Conservation (phyloP, 2,113 vertebrate species). For the Rhinolophus sinicus region DNA sequence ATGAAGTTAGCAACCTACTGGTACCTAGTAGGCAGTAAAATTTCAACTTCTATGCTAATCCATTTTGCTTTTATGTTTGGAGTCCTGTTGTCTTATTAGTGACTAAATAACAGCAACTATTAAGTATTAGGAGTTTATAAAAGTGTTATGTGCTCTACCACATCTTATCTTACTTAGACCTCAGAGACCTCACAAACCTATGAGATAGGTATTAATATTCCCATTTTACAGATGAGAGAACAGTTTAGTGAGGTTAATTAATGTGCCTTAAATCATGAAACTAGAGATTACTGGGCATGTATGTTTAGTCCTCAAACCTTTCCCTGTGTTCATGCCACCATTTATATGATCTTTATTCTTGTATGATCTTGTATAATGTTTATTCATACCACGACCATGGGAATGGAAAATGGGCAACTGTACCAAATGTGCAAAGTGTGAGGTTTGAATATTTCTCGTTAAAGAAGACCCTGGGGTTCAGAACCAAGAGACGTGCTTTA, state of each 20-base stretch:
- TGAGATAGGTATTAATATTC: neutral
- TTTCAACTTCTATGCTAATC: neutral
- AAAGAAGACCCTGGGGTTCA: neutral
- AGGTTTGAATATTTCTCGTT: neutral
- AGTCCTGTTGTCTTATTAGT: neutral
- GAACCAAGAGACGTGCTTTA: neutral
- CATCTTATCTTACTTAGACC: neutral
- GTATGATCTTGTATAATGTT: neutral
- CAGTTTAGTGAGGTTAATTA: neutral
- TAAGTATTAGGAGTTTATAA: neutral
- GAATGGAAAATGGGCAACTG: neutral
- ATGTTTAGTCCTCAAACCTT: neutral
- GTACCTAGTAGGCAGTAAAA: neutral
- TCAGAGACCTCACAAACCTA: neutral
- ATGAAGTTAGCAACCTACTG: neutral
- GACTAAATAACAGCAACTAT: neutral
- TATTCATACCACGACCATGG: neutral
- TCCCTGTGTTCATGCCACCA: neutral
- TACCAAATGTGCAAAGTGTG: neutral
- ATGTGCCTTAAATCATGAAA: neutral
- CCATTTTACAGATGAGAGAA: neutral
- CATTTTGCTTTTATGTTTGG: neutral
- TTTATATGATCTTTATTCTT: neutral
- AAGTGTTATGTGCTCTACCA: neutral
- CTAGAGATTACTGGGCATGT: neutral